Evolutionary conservation across 2,888 invertebrate species (phyloP).

Genomic region (Pandemis corylana): DNA sequence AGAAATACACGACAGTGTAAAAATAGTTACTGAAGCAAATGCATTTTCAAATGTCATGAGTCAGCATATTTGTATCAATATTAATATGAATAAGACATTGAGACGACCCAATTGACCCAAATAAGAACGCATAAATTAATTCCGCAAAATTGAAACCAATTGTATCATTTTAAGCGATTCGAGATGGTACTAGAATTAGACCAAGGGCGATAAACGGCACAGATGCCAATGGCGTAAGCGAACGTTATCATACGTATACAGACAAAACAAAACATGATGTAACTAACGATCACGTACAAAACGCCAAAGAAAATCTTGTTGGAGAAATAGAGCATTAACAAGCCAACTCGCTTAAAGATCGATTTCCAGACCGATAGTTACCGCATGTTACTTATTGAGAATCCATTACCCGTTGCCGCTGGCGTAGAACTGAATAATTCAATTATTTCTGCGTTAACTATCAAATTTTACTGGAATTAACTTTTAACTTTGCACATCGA

Average conservation of each 20-base stretch:
- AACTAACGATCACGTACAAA: neutral
- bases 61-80: neutral
- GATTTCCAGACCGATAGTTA: constrained; percentile 26
- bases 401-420: constrained; percentile 25
- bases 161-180: constrained; percentile 7
- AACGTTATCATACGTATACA: constrained; percentile 12
- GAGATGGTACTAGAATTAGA: constrained; percentile 31
- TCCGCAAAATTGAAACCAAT: constrained; percentile 29
- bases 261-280: constrained; percentile 9
- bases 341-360: neutral
- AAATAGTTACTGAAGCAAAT: neutral
- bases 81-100: constrained; percentile 15
- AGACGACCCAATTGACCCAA: constrained; percentile 36
- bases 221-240: constrained; percentile 14
- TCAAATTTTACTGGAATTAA: constrained; percentile 2
- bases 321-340: constrained; percentile 19
- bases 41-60: neutral
- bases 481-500: neutral
- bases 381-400: constrained; percentile 14
- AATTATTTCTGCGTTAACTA: constrained; percentile 17
- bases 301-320: neutral
- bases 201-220: constrained; percentile 33
- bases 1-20: neutral
- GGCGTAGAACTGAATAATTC: constrained; percentile 19
- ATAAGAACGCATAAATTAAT: constrained; percentile 28